Evolutionary conservation across 2,797 vertebrate species (phyloP).

Genomic region (Cheirogaleus major): DNA sequence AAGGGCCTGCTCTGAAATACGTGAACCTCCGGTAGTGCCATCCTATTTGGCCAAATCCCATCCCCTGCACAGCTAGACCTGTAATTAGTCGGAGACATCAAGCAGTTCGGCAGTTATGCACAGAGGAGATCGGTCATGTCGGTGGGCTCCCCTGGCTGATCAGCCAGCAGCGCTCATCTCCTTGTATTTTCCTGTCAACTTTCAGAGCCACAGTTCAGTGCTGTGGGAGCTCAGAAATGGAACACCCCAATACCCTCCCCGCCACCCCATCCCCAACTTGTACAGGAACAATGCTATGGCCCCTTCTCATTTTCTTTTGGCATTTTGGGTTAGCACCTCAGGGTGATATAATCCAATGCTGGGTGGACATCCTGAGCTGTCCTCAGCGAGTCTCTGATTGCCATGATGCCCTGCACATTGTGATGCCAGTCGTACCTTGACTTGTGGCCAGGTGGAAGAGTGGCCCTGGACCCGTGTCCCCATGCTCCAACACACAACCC

Average conservation of each 20-base stretch:
- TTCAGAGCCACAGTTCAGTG: not conserved
- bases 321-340: not conserved
- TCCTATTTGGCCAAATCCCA: not conserved
- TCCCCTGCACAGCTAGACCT: constrained; percentile 3
- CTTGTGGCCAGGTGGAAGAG: not conserved
- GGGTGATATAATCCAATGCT: not conserved
- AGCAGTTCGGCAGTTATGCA: constrained; percentile 52
- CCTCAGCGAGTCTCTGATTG: not conserved
- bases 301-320: not conserved
- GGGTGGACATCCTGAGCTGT: not conserved
- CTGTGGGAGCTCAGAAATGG: not conserved
- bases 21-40: not conserved
- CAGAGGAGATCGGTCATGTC: not conserved
- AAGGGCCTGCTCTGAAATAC: constrained; percentile 28
- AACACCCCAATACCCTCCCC: not conserved
- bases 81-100: constrained; percentile 57
- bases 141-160: not conserved
- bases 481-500: not conserved
- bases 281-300: not conserved
- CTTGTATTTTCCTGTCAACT: not conserved
- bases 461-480: not conserved
- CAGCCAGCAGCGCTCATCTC: not conserved
- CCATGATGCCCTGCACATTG: not conserved
- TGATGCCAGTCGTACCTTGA: not conserved
- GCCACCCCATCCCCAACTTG: too few species aligned